Percentiles rank a stretch among this genome's conserved stretches.
These are phyloP conservation scores for Catocala nupta DNA, from an alignment of 2,888 invertebrate species.

Conservation along the genomic window DNA sequence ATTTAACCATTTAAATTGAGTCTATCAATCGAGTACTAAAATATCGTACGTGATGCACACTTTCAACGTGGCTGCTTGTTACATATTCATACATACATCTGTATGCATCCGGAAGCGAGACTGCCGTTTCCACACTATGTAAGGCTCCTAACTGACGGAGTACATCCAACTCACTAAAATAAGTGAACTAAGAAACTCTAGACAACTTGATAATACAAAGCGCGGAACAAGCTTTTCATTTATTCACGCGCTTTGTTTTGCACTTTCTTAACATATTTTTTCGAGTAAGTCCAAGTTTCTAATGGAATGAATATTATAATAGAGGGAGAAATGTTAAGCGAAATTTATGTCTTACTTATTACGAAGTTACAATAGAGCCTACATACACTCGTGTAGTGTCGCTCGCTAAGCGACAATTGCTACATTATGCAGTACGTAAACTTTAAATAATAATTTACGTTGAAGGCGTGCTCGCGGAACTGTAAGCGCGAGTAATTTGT, in stretches of 20 bases:
- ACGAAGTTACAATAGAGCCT: neutral
- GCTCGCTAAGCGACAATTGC: conserved; percentile 8
- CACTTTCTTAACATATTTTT: conserved; percentile 42
- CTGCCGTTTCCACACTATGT: conserved; percentile 34
- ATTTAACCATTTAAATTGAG: conserved; percentile 70
- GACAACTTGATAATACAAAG: conserved; percentile 52
- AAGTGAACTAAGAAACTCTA: conserved; percentile 41
- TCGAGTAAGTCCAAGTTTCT: conserved; percentile 29
- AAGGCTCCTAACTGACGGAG: conserved; percentile 33
- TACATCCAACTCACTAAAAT: conserved; percentile 36
- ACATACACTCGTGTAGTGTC: conserved; percentile 1
- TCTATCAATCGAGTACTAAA: conserved; percentile 64
- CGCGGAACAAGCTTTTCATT: conserved; percentile 57
- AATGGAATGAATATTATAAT: conserved; percentile 22
- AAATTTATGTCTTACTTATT: conserved; percentile 3
- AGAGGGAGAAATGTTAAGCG: neutral
- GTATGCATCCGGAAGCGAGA: conserved; percentile 35
- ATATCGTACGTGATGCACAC: conserved; percentile 54
- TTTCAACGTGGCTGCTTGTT: conserved; percentile 43
- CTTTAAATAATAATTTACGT: conserved; percentile 14
- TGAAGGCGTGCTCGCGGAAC: conserved; percentile 7
- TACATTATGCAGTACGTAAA: conserved; percentile 11
- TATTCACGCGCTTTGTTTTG: conserved; percentile 54
- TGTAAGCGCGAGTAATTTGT: conserved; percentile 16
- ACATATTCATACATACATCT: conserved; percentile 52